Conservation (phyloP, 2,797 vertebrate species). For the Acanthiza pusilla region DNA sequence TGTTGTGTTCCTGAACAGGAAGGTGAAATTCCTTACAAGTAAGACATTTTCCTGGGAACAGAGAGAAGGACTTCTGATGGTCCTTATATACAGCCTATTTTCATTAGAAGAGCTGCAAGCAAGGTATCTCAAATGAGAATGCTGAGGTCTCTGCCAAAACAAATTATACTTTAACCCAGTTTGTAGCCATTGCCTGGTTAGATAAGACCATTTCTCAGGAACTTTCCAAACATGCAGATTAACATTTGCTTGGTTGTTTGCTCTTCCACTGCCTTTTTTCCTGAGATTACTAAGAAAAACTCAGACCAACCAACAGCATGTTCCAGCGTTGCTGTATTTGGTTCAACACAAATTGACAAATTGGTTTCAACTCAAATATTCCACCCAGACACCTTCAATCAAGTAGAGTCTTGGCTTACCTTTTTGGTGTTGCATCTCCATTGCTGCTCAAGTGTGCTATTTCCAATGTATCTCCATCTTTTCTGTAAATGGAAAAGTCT, state of each 20-base stretch:
- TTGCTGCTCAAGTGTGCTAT: neutral
- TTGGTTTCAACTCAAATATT: neutral
- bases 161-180: neutral
- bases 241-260: constrained; percentile 5
- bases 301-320: neutral
- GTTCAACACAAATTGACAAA: neutral
- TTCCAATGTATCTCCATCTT: neutral
- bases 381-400: neutral
- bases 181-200: neutral
- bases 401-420: constrained; percentile 19
- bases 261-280: neutral
- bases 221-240: neutral
- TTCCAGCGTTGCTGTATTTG: neutral
- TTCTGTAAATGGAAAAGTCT: neutral
- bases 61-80: neutral
- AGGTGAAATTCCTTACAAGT: neutral
- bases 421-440: neutral
- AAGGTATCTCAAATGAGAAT: neutral
- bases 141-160: neutral
- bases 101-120: neutral
- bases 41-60: neutral
- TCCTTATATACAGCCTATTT: neutral
- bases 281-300: neutral
- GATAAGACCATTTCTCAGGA: neutral
- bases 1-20: neutral